Evolutionary conservation across 2,888 invertebrate species (phyloP).

Genomic region (Mesochorus sp.): DNA sequence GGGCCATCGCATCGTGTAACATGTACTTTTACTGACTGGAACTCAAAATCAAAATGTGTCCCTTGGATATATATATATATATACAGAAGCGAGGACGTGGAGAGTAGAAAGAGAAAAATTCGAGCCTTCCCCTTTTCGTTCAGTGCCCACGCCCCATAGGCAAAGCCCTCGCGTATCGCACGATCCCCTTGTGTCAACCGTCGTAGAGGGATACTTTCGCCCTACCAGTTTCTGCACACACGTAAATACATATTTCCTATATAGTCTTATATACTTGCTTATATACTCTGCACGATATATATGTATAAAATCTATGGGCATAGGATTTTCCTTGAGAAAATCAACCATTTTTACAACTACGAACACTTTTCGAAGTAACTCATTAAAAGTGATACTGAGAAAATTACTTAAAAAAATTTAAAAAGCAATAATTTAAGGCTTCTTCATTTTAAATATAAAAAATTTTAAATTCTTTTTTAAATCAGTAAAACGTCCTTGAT

Average conservation of each 20-base stretch:
- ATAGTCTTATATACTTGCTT: background rate
- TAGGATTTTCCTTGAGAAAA: too few species aligned
- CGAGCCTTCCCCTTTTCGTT: slow-evolving; percentile 52
- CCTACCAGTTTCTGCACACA: slow-evolving; percentile 33
- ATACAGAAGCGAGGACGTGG: background rate
- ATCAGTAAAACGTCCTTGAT: too few species aligned
- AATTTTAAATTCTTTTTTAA: too few species aligned
- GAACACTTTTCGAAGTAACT: too few species aligned
- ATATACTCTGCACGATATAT: background rate
- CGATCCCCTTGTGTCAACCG: slow-evolving; percentile 67
- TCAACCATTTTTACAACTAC: too few species aligned
- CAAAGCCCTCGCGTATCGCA: slow-evolving; percentile 70
- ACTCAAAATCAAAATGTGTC: slow-evolving; percentile 6
- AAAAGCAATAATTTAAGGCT: too few species aligned
- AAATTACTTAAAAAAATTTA: too few species aligned
- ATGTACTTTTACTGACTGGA: slow-evolving; percentile 26
- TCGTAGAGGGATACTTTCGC: slow-evolving; percentile 43
- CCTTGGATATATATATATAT: background rate
- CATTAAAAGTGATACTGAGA: too few species aligned
- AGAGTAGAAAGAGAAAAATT: slow-evolving; percentile 30
- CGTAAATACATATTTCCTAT: background rate
- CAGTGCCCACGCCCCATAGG: slow-evolving; percentile 69
- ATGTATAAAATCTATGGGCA: background rate
- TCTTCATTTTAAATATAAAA: too few species aligned
- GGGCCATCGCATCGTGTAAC: slow-evolving; percentile 55